These are phyloP conservation scores for Argyrosomus japonicus DNA, from an alignment of 2,113 vertebrate genomes.

Conservation along the genomic window DNA sequence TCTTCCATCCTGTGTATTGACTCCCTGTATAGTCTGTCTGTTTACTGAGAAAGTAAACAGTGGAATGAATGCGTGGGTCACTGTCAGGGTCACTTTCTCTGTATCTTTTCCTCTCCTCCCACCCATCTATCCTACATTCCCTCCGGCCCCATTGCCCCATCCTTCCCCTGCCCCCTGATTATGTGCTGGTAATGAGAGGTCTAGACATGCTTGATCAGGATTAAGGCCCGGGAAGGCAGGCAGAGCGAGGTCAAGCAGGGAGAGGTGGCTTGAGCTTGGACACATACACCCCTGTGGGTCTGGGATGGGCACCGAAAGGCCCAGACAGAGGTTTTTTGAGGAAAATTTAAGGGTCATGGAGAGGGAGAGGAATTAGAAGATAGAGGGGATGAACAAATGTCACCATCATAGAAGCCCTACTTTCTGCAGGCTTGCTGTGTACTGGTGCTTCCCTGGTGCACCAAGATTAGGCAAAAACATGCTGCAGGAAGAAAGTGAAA, in stretches of 20 bases:
- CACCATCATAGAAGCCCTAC: neutral
- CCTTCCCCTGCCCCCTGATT: conserved; percentile 67
- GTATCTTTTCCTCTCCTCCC: conserved; percentile 51
- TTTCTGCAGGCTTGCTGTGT: conserved; percentile 16
- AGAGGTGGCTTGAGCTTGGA: conserved; percentile 65
- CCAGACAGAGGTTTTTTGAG: conserved; percentile 60
- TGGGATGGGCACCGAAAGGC: conserved; percentile 50
- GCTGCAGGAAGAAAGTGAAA: neutral
- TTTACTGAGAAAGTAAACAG: conserved; percentile 66
- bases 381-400: conserved; percentile 25
- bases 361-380: conserved; percentile 39
- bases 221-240: conserved; percentile 75
- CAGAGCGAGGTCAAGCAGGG: conserved; percentile 69
- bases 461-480: neutral
- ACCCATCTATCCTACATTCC: conserved; percentile 27
- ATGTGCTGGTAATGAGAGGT: conserved; percentile 81
- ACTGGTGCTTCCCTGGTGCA: neutral
- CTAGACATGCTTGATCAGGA: conserved; percentile 85
- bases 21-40: conserved; percentile 51
- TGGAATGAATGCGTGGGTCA: conserved; percentile 69
- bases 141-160: conserved; percentile 38
- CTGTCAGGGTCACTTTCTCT: conserved; percentile 70
- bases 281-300: conserved; percentile 50
- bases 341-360: conserved; percentile 42
- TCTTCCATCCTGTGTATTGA: conserved; percentile 52